Evolutionary conservation across 2,113 vertebrate genomes (phyloP), one percentile per base, ranked within the genome.

Genomic region (Microcebus murinus): DNA sequence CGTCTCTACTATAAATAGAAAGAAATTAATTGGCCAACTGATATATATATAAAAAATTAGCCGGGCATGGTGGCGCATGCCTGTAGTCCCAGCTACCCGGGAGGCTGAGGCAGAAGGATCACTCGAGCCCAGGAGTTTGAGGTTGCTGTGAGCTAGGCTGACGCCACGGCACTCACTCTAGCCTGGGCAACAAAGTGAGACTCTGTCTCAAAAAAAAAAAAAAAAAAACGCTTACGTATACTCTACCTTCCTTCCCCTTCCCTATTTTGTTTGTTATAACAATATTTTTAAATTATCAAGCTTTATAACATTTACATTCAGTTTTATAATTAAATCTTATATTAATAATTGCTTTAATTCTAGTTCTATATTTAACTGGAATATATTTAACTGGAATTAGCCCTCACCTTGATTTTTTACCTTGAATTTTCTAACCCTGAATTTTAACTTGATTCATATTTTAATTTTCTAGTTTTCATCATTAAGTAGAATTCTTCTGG

Each of bases 391-490:
- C 63, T 90, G 5, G 71, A 79, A 67, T 94, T 4, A 52, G 57
- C 82, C 48, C 57, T 87, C 23, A 18, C 55, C 27, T 45, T 55
- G 9, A 71, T 93, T 81, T 74, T 83, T 87, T 83, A 68, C 42
- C 82, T 79, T 85, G 42, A 39, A 10, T 65, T 94, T 94, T 90
- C 13, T 13, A 90, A 39, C 15, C 4, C 36, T 68, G 61, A 82
- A 55, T 87, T 94, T 70, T 84, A 50, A 74, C 87, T 96, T 85
- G 39, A 70, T 55, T 92, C 31, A 50, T 90, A 84, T 80, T 94
- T 90, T 80, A 80, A 57, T 74, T 76, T 67, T 74, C 61, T 65
- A 21, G 21, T 74, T 90, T 74, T 23, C 42, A 31, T 45, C 9
- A 55, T 36, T 89, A 87, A 77, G 42, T 52, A 83, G 81, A 63